These are phyloP conservation scores for Eugnorisma glareosa DNA, from an alignment of 2,888 invertebrate genomes.

Conservation along the genomic window DNA sequence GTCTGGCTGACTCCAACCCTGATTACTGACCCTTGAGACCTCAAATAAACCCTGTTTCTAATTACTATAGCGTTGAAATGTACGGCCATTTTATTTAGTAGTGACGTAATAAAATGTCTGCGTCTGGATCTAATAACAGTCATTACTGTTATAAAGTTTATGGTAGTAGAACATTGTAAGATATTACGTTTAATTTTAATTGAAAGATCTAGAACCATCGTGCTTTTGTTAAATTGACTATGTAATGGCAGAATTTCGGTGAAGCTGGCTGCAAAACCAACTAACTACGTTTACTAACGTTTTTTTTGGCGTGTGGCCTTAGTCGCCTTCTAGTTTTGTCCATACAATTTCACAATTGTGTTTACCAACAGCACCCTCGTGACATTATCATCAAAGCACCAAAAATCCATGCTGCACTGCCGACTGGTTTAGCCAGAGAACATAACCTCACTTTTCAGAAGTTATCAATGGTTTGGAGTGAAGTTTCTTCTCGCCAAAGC, in stretches of 20 bases:
- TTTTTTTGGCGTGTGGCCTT: not conserved
- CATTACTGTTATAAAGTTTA: constrained; percentile 45
- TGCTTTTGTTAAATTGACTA: constrained; percentile 13
- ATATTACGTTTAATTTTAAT: constrained; percentile 36
- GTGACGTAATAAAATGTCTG: constrained; percentile 51
- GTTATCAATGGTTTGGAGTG: not conserved
- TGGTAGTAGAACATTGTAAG: constrained; percentile 23
- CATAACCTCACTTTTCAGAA: not conserved
- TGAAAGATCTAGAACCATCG: constrained; percentile 10
- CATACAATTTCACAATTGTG: not conserved
- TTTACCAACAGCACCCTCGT: not conserved
- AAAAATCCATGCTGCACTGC: not conserved
- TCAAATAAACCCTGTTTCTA: constrained; percentile 59
- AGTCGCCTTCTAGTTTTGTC: not conserved
- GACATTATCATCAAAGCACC: not conserved
- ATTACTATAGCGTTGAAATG: constrained; percentile 58
- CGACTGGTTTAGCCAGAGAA: not conserved
- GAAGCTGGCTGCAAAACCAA: not conserved
- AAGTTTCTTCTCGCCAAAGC: not conserved
- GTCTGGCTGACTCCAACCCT: constrained; percentile 46
- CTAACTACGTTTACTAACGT: not conserved
- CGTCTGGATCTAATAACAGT: constrained; percentile 43
- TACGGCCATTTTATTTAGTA: constrained; percentile 53
- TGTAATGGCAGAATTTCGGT: constrained; percentile 3
- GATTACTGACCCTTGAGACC: constrained; percentile 57